A percentile compares a stretch with the other conserved stretches of the same genome.
phyloP scores from a whole-genome alignment of 2,888 invertebrate genomes.

The Tethea ocularis region DNA sequence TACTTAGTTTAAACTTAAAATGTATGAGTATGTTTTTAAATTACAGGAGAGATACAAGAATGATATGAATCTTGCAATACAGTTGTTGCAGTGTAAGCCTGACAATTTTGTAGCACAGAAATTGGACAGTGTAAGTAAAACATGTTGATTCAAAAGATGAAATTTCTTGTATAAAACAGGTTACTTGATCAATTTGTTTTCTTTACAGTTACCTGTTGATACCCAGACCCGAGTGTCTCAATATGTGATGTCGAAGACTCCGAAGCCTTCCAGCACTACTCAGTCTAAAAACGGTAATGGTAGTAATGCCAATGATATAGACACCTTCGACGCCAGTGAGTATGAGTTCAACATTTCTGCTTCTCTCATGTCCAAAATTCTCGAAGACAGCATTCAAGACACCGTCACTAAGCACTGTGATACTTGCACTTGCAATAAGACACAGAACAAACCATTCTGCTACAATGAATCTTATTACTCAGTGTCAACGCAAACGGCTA shows the following conservation, averaged over 20 bases:
- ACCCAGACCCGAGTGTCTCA: conserved; percentile 95
- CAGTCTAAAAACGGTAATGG: conserved; percentile 58
- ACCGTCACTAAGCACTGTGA: conserved; percentile 92
- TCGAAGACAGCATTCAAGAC: conserved; percentile 94
- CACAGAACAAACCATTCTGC: conserved; percentile 78
- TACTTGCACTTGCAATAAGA: conserved; percentile 89
- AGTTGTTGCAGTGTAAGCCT: conserved; percentile 96
- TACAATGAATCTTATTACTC: conserved; percentile 83
- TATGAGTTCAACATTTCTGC: conserved; percentile 91
- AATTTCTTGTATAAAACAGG: not conserved
- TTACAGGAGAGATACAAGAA: conserved; percentile 96
- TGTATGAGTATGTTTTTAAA: conserved; percentile 13
- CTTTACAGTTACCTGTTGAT: conserved; percentile 92
- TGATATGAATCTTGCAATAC: conserved; percentile 96
- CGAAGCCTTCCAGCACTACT: conserved; percentile 70
- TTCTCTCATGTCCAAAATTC: conserved; percentile 94
- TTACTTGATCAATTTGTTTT: conserved; percentile 23
- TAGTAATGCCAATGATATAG: conserved; percentile 62
- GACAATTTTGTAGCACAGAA: conserved; percentile 96
- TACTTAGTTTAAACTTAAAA: conserved; percentile 1
- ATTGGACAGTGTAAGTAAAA: conserved; percentile 91
- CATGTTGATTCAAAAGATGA: not conserved
- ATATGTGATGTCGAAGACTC: conserved; percentile 87
- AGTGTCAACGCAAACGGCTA: conserved; percentile 85
- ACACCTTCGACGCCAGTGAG: conserved; percentile 84